Evolutionary conservation across 2,113 vertebrate genomes (phyloP), one percentile per base, ranked within the genome.

Genomic region (Hystrix brachyura): DNA sequence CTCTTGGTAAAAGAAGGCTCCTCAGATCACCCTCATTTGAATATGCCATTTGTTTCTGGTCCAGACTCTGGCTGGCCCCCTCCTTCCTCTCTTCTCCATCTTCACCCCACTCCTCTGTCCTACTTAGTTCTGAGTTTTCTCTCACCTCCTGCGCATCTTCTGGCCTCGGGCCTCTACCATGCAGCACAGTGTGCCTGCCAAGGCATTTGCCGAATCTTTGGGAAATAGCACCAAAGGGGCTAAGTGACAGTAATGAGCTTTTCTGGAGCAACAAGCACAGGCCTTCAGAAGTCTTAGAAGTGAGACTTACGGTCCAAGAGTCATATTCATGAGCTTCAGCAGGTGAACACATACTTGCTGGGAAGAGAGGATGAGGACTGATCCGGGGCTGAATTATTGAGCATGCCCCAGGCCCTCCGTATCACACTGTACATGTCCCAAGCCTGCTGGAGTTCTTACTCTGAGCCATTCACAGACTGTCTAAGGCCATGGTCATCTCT

Each of bases 401-500:
- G 48, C 53, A 7, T 59, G 38, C 9, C 46, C 46, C 79, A 93
- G 38, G 65, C 25, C 25, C 59, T 87, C 59, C 43, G 25, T 76
- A 38, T 93, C 57, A 34, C 43, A n/a, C 3, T 89, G 32, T 65
- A 27, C 32, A 87, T 90, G 43, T 76, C 87, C 74, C 43, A 27
- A 94, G 74, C 62, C 59, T 87, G 17, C 2, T 34, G 67, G 51
- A 74, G 65, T 93, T 93, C 79, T 96, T 81, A 53, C 34, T 79
- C 38, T 51, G 83, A 96, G 80, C 72, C 43, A 80, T 90, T 82
- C 67, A 46, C 76, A 89, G 83, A 89, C 92, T 95, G 76, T 90
- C 65, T 96, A 84, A 97, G 96, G 96, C 76, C 92, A 92, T 62
- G 57, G 74, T 60, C 51, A 87, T 95, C 86, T 76, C 87, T 96